Evolutionary conservation across 2,888 invertebrate species (phyloP).

Genomic region (Graphium colonna): DNA sequence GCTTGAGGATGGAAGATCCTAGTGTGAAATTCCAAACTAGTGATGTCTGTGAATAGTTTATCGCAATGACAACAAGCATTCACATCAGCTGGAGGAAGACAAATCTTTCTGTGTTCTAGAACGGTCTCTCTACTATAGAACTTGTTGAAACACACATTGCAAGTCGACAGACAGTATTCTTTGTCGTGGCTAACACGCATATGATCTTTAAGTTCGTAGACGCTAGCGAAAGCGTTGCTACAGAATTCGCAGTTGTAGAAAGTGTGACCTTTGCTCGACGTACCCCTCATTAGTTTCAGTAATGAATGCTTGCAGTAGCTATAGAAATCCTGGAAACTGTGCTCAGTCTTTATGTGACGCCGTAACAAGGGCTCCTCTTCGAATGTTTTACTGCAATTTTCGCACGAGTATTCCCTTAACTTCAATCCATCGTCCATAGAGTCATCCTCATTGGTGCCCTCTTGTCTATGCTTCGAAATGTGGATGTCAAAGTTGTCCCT

Average conservation of each 20-base stretch:
- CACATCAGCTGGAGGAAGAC: conserved; percentile 50
- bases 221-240: conserved; percentile 37
- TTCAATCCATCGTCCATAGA: conserved; percentile 8
- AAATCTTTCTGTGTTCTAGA: conserved; percentile 47
- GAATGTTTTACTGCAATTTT: conserved; percentile 43
- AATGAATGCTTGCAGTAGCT: conserved; percentile 53
- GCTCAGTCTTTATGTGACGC: conserved; percentile 52
- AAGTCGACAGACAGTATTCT: conserved; percentile 50
- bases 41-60: conserved; percentile 58
- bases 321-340: conserved; percentile 57
- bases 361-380: conserved; percentile 45
- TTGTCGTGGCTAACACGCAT: conserved; percentile 50
- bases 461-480: conserved; percentile 27
- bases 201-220: conserved; percentile 57
- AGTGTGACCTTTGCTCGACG: conserved; percentile 21
- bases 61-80: conserved; percentile 57
- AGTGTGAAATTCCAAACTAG: conserved; percentile 58
- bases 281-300: conserved; percentile 31
- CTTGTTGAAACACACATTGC: conserved; percentile 62
- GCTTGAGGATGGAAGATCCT: conserved; percentile 62
- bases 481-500: conserved; percentile 36
- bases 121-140: conserved; percentile 55
- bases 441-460: conserved; percentile 23
- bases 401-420: conserved; percentile 35
- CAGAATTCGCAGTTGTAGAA: conserved; percentile 57